phyloP scores from a whole-genome alignment of 2,888 invertebrate genomes.

The Dusona sp. region DNA sequence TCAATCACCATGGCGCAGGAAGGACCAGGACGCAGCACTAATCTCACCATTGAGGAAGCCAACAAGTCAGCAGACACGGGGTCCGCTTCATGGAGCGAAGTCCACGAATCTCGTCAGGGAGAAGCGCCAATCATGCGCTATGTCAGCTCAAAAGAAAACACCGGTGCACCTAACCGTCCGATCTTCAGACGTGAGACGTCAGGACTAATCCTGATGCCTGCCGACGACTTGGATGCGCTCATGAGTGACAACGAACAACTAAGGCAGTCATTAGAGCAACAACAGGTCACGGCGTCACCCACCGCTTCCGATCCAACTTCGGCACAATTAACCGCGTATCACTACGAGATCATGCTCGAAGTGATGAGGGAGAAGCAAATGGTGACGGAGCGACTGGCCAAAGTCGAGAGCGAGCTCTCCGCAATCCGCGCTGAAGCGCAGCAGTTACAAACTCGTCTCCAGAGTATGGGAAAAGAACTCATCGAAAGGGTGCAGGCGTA shows the following conservation, averaged over 20 bases:
- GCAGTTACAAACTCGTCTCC: rapidly evolving
- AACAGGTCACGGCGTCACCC: neutral
- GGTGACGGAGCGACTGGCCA: neutral
- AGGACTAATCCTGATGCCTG: neutral
- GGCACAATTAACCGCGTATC: neutral
- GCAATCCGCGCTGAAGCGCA: neutral
- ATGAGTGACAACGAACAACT: neutral
- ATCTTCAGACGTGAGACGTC: neutral
- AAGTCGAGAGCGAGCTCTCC: neutral
- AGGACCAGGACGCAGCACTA: neutral
- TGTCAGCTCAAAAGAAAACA: rapidly evolving
- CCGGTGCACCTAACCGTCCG: neutral
- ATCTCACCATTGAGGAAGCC: neutral
- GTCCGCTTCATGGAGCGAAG: neutral
- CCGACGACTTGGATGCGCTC: neutral
- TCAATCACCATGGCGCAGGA: neutral
- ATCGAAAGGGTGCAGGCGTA: neutral
- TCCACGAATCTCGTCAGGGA: neutral
- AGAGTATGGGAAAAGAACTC: neutral
- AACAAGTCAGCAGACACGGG: neutral
- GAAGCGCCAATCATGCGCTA: neutral
- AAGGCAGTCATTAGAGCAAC: too few species aligned
- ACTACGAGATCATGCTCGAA: neutral
- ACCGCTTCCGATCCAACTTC: too few species aligned
- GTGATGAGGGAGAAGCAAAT: neutral